Evolutionary conservation across 2,888 invertebrate genomes (phyloP).

Genomic region (Maniola hyperantus): DNA sequence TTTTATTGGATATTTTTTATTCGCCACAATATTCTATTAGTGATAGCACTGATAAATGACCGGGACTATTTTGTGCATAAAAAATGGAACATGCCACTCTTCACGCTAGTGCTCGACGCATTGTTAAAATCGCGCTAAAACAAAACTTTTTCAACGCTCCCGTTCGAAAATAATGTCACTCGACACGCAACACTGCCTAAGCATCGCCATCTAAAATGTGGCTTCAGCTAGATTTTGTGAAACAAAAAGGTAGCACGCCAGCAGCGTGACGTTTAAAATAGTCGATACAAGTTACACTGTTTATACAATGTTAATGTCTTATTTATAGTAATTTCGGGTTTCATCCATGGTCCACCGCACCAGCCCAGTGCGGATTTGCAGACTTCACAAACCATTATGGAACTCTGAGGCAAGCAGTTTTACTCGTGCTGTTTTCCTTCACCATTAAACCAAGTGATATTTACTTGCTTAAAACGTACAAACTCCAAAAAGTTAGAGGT

Average conservation of each 20-base stretch:
- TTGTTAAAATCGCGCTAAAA: slow-evolving; percentile 45
- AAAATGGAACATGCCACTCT: slow-evolving; percentile 4
- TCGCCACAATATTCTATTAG: not conserved
- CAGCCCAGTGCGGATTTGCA: too few species aligned
- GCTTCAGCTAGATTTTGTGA: slow-evolving; percentile 1
- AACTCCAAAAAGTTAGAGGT: too few species aligned
- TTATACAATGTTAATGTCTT: too few species aligned
- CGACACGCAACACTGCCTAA: slow-evolving; percentile 52
- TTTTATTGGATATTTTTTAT: not conserved
- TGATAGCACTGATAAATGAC: not conserved
- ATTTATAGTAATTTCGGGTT: too few species aligned
- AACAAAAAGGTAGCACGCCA: not conserved
- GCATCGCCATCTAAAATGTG: slow-evolving; percentile 23
- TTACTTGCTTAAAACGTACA: too few species aligned
- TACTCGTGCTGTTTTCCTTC: too few species aligned
- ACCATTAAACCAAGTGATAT: too few species aligned
- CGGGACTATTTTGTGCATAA: not conserved
- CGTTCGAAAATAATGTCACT: slow-evolving; percentile 52
- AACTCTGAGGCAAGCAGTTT: too few species aligned
- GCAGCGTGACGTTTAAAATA: not conserved
- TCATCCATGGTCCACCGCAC: too few species aligned
- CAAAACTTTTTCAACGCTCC: slow-evolving; percentile 49
- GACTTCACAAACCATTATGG: too few species aligned
- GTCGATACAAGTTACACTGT: not conserved
- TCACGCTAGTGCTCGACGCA: slow-evolving; percentile 34